phyloP scores from a whole-genome alignment of 1,140 invertebrate genomes.

The Zaprionus tsacasi region DNA sequence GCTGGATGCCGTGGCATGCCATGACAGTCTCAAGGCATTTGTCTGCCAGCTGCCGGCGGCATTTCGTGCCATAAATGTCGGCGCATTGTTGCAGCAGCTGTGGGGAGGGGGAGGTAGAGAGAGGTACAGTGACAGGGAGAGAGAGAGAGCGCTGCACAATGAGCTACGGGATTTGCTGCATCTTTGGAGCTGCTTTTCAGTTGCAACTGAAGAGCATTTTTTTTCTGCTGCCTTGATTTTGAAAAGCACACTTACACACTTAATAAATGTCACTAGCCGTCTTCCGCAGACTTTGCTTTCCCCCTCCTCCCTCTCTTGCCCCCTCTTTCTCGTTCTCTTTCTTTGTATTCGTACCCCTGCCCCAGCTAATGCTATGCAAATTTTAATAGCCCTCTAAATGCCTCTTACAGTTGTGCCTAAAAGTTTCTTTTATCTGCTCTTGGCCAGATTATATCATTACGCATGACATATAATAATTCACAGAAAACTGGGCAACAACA shows the following conservation, averaged over 20 bases:
- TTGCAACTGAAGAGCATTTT: constrained; percentile 38
- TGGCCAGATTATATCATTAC: constrained; percentile 62
- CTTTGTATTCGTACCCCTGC: neutral
- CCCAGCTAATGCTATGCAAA: constrained; percentile 67
- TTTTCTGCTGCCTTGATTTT: constrained; percentile 77
- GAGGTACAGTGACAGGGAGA: neutral
- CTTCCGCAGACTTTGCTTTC: neutral
- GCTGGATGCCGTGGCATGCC: constrained; percentile 25
- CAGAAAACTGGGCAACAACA: constrained; percentile 5
- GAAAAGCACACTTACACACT: constrained; percentile 74
- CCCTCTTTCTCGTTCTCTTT: neutral
- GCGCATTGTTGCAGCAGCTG: constrained; percentile 70
- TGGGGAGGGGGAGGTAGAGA: neutral
- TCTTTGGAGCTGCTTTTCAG: constrained; percentile 1
- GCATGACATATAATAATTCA: constrained; percentile 53
- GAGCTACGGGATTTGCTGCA: constrained; percentile 18
- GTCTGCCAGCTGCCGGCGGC: constrained; percentile 65
- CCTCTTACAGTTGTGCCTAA: constrained; percentile 35
- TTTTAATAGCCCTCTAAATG: constrained; percentile 57
- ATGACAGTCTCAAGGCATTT: constrained; percentile 64
- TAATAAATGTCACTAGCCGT: constrained; percentile 60
- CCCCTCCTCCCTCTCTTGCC: neutral
- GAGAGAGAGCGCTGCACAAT: constrained; percentile 39
- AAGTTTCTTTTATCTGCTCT: constrained; percentile 42
- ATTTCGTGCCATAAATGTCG: constrained; percentile 73